Base-by-base conservation (phyloP, 2,888 invertebrate genomes). In the Eupeodes latifasciatus region DNA sequence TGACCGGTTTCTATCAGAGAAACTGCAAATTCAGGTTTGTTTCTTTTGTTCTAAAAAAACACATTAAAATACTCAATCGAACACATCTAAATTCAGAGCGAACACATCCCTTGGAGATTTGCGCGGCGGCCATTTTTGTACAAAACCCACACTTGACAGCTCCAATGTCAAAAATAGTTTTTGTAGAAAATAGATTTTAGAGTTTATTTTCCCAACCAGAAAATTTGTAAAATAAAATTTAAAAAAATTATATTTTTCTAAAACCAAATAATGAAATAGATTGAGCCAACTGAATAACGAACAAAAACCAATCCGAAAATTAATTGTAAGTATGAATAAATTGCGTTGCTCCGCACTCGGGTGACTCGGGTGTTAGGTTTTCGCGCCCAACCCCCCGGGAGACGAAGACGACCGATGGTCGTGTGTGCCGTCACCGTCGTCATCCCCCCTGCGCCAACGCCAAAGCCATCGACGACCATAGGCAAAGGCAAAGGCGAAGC, bases 301-400 rank as follows among this genome's bases (percentile, higher is more conserved):
- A 36, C 74, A 47, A 62, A 53, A 81, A 74, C 74, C 77, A 75
- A 72, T 77, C 67, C 72, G 34, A 72, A 81, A 77, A 80, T 44
- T 66, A 67, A 72, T 74, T 34, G 72, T 87, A 79, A 87, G 84
- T 87, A 84, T 12, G 10, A 55, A 66, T 10, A 49, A 55, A 72
- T 14, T 66, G 74, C 72, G 64, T 59, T 44, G 77, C 49, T 72
- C 53, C 62, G 61, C 59, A 59, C 27, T 66, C 76, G 80, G 87
- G 80, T 84, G 88, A 59, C 27, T 66, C 76, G 80, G 87, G 80
- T 84, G 88, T 78, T 85, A 81, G 85, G 75, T 88, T 85, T 85
- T 88, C 88, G 88, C 85, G 88, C 88, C 88, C 85, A 88, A 88
- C 85, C 88, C 88, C 87, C 88, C 88, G 88, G 88, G 88, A 81